phyloP scores from a whole-genome alignment of 2,113 vertebrate species.

The Myocastor coypus region DNA sequence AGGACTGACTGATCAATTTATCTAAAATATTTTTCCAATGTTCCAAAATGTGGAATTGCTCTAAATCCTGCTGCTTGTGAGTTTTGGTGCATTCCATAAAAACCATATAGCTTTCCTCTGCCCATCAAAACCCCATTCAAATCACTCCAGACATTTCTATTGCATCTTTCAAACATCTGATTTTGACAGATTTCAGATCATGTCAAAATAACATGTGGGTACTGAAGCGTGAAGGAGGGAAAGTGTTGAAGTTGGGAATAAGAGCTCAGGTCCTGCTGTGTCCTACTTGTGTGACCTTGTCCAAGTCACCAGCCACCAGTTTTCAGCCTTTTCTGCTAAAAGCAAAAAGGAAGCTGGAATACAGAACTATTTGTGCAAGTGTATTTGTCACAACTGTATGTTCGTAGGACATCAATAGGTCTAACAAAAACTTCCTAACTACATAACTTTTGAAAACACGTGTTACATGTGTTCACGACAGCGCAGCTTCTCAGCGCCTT shows the following conservation, averaged over 20 bases:
- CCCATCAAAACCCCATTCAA: background rate
- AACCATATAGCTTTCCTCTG: slow-evolving; percentile 4
- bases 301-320: background rate
- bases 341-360: background rate
- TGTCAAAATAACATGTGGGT: slow-evolving; percentile 16
- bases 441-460: background rate
- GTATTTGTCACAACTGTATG: background rate
- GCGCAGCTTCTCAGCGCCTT: background rate
- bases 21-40: slow-evolving; percentile 37
- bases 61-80: background rate
- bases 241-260: background rate
- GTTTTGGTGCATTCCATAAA: slow-evolving; percentile 49
- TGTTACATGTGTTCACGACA: background rate
- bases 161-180: background rate
- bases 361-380: background rate
- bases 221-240: background rate
- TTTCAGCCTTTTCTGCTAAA: background rate
- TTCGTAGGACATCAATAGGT: background rate
- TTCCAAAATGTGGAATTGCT: slow-evolving; percentile 23
- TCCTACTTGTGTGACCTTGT: background rate
- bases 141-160: background rate
- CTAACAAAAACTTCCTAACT: background rate
- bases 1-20: slow-evolving; percentile 52
- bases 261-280: background rate
- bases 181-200: slow-evolving; percentile 54